Conservation (phyloP, 2,888 invertebrate genomes). For the Holacanthella duospinosa region DNA sequence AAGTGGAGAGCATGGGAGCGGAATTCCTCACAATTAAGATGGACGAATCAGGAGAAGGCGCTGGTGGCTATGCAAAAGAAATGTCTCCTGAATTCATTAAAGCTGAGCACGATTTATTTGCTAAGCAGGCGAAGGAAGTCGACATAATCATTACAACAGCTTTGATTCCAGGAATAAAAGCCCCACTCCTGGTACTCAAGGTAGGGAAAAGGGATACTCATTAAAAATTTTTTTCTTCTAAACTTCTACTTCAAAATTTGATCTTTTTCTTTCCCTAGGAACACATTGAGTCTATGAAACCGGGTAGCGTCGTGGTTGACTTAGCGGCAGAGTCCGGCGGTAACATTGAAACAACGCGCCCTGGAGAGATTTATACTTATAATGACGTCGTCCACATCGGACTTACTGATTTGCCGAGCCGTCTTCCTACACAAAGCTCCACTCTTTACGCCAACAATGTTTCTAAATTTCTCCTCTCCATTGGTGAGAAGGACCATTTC, state of each 20-base stretch:
- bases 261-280: constrained; percentile 22
- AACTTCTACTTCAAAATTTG: not conserved
- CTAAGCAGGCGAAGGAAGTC: constrained; percentile 71
- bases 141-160: constrained; percentile 84
- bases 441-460: constrained; percentile 85
- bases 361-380: constrained; percentile 61
- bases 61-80: constrained; percentile 73
- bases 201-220: constrained; percentile 46
- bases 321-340: constrained; percentile 81
- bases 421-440: constrained; percentile 74
- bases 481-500: constrained; percentile 68
- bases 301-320: constrained; percentile 81
- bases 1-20: constrained; percentile 77
- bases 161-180: constrained; percentile 74
- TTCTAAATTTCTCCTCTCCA: constrained; percentile 69
- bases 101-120: constrained; percentile 74
- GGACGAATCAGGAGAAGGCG: constrained; percentile 60
- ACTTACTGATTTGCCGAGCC: constrained; percentile 62
- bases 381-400: constrained; percentile 77
- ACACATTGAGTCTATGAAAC: constrained; percentile 41
- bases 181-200: constrained; percentile 67
- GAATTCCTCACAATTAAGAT: constrained; percentile 71
- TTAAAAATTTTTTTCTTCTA: not conserved
- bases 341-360: constrained; percentile 68
- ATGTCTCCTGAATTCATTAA: constrained; percentile 65